phyloP scores from a whole-genome alignment of 2,113 vertebrate genomes.

The Nansenia antarctica region DNA sequence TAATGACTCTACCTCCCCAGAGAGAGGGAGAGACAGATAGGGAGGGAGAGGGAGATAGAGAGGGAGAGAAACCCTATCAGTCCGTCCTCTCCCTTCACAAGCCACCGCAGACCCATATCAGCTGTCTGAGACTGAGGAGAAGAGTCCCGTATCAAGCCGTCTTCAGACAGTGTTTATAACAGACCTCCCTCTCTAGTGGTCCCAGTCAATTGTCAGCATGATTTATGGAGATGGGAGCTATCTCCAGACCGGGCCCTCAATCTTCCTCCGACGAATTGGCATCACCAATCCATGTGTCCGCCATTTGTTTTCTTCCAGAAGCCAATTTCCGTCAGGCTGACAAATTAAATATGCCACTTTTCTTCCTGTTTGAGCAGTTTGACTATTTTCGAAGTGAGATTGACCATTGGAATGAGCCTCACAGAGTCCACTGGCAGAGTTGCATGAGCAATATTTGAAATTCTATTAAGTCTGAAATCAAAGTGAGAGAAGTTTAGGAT shows the following conservation, averaged over 20 bases:
- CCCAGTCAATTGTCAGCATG: constrained; percentile 69
- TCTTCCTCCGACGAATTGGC: constrained; percentile 61
- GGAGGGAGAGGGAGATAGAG: constrained; percentile 1
- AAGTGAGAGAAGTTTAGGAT: too few species aligned
- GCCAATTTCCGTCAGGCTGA: constrained; percentile 53
- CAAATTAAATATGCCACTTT: too few species aligned
- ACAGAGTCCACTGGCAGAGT: too few species aligned
- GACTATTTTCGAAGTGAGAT: too few species aligned
- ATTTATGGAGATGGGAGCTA: constrained; percentile 72
- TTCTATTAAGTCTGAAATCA: too few species aligned
- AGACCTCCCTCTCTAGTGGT: constrained; percentile 59
- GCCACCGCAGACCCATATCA: neutral
- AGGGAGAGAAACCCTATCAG: neutral
- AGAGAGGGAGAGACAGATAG: neutral
- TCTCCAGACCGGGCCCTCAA: constrained; percentile 59
- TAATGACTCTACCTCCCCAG: neutral
- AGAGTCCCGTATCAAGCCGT: constrained; percentile 39
- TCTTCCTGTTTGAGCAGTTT: too few species aligned
- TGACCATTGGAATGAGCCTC: too few species aligned
- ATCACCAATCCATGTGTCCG: constrained; percentile 40
- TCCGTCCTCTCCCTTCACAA: too few species aligned
- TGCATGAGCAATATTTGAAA: too few species aligned
- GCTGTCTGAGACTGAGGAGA: neutral
- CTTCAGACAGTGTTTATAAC: constrained; percentile 48
- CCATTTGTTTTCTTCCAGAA: constrained; percentile 50